A percentile compares a stretch with the other conserved stretches of the same genome.
Evolutionary conservation across 2,113 vertebrate genomes (phyloP).

Genomic region (Todiramphus saurophagus): DNA sequence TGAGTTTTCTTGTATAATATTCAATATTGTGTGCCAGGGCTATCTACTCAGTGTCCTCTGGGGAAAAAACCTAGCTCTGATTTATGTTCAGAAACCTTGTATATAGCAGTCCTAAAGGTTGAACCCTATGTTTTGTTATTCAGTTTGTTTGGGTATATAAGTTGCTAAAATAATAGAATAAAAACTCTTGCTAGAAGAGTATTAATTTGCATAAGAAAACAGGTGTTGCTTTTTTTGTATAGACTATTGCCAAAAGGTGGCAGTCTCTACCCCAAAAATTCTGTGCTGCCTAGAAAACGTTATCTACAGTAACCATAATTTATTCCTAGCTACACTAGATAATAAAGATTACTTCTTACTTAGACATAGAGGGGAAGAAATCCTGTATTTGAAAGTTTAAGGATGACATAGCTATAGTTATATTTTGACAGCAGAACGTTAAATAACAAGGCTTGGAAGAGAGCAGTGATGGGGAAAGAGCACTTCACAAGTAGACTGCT

Average conservation of each 20-base stretch:
- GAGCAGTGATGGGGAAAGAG: neutral
- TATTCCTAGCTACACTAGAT: neutral
- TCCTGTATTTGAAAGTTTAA: neutral
- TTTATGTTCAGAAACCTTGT: neutral
- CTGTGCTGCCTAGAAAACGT: neutral
- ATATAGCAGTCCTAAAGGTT: neutral
- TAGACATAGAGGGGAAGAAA: neutral
- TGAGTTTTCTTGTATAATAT: neutral
- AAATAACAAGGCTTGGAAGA: neutral
- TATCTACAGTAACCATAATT: neutral
- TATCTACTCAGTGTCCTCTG: neutral
- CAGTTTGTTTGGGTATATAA: neutral
- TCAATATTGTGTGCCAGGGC: neutral
- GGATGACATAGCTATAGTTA: neutral
- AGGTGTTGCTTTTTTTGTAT: neutral
- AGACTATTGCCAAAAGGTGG: constrained; percentile 40
- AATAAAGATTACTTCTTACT: neutral
- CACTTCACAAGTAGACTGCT: neutral
- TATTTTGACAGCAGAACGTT: neutral
- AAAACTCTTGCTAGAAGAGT: neutral
- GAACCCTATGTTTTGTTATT: neutral
- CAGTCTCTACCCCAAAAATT: constrained; percentile 33
- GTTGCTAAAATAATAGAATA: neutral
- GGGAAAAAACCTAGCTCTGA: rapidly evolving
- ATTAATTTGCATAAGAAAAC: neutral